Base-by-base conservation (phyloP, 2,113 vertebrate genomes). In the Rallus limicola region DNA sequence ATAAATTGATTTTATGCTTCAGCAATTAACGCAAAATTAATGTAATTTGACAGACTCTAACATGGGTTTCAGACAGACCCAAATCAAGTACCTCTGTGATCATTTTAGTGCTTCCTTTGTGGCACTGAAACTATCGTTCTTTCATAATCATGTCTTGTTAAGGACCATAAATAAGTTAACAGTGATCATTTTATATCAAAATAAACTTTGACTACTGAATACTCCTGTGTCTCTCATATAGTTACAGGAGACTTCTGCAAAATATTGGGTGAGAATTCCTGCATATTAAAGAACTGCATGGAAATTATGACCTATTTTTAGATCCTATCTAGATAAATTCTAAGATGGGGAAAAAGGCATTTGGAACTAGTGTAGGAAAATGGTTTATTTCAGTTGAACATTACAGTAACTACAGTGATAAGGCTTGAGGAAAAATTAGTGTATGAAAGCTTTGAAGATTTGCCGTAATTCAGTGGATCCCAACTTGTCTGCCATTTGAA, bases 1-100 rank as follows among this genome's bases (percentile, higher is more conserved):
- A 91, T 83, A 96, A 96, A 84, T 80, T 55, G 82, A 93, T 95
- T 97, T 96, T 86, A 69, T 89, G 87, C 67, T 96, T 96, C 90
- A 97, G 34, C 56, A 97, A 74, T 94, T 85, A 93, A 92, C 38
- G 62, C 33, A 90, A 79, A 95, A 71, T 46, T 92, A 88, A 96
- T 96, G 52, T 84, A 63, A 92, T 91, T 80, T 88, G 93, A 90
- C 91, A 93, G 87, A 76, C 67, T 29, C 42, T 50, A 79, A 67
- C 12, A 55, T 12, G 62, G 29, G 8, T 90, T 92, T 96, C 67
- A 91, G 50, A 69, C n/a, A 86, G 28, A 87, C 68, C 36, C 20
- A 84, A 40, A 82, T 92, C 56, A 90, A 92, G 28, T 38, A 62
- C 48, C 31, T 95, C 85, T 85, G 36, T 89, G 83, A 67, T 62